A percentile compares a stretch with the other conserved stretches of the same genome.
Evolutionary conservation across 2,113 vertebrate species (phyloP).

Genomic region (Taxidea taxus): DNA sequence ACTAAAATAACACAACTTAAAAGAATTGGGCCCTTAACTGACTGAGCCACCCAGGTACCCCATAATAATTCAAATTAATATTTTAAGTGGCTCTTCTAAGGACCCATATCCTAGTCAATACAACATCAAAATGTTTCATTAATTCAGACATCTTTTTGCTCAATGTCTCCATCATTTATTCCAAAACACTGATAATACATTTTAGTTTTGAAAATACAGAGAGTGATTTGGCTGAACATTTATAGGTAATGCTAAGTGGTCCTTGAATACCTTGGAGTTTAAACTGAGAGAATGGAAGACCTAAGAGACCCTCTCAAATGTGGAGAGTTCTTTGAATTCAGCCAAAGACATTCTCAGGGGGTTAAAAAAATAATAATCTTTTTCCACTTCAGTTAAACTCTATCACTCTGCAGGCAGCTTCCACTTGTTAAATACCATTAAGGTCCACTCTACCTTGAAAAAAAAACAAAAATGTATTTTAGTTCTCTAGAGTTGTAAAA

Average conservation of each 20-base stretch:
- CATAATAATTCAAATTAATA: background rate
- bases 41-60: background rate
- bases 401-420: background rate
- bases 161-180: background rate
- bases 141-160: background rate
- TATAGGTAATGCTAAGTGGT: conserved; percentile 35
- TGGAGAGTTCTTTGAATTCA: conserved; percentile 36
- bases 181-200: background rate
- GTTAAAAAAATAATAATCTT: background rate
- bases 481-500: conserved; percentile 23
- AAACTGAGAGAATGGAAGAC: background rate
- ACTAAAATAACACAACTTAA: no score
- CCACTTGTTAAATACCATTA: conserved; percentile 40
- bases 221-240: background rate
- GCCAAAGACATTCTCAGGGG: background rate
- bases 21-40: background rate
- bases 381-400: conserved; percentile 33
- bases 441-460: background rate
- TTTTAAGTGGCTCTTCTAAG: background rate
- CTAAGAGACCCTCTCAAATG: background rate
- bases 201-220: background rate
- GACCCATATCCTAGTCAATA: background rate
- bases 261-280: conserved; percentile 4
- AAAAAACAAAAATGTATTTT: background rate
- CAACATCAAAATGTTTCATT: conserved; percentile 17